Percentiles rank a stretch among this genome's conserved stretches.
phyloP scores from a whole-genome alignment of 1,140 invertebrate genomes.

The Glossosoma conforme region DNA sequence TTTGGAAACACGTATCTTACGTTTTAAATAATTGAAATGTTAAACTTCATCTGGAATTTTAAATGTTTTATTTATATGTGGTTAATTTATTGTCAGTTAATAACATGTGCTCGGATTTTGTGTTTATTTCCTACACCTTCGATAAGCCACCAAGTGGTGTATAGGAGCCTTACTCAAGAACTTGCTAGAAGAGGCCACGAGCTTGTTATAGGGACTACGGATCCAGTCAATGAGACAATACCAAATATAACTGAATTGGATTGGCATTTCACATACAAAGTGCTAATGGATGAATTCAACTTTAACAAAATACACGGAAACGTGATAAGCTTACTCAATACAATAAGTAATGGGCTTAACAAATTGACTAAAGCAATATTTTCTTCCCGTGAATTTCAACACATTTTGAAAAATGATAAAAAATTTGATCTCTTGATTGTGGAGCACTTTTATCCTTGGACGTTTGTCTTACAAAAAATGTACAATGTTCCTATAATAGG shows the following conservation, averaged over 20 bases:
- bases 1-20: too few species aligned
- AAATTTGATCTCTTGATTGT: constrained; percentile 37
- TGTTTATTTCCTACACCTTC: constrained; percentile 11
- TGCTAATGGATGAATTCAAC: constrained; percentile 23
- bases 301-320: constrained; percentile 11
- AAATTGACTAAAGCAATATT: constrained; percentile 16
- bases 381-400: constrained; percentile 29
- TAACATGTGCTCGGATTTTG: constrained; percentile 13
- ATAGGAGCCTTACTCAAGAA: constrained; percentile 30
- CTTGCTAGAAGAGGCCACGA: constrained; percentile 14
- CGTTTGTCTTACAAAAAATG: neutral
- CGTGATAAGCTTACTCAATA: constrained; percentile 29
- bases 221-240: constrained; percentile 29
- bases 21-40: too few species aligned
- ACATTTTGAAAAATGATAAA: constrained; percentile 31
- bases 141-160: constrained; percentile 16
- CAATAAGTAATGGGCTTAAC: neutral
- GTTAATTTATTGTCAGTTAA: neutral
- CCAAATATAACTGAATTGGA: constrained; percentile 36
- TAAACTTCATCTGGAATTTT: too few species aligned
- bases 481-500: constrained; percentile 10
- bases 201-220: constrained; percentile 38
- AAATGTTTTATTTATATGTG: too few species aligned
- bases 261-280: constrained; percentile 33
- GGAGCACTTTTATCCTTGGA: constrained; percentile 23